Base-by-base conservation (phyloP, 2,113 vertebrate species). In the Condylura cristata region DNA sequence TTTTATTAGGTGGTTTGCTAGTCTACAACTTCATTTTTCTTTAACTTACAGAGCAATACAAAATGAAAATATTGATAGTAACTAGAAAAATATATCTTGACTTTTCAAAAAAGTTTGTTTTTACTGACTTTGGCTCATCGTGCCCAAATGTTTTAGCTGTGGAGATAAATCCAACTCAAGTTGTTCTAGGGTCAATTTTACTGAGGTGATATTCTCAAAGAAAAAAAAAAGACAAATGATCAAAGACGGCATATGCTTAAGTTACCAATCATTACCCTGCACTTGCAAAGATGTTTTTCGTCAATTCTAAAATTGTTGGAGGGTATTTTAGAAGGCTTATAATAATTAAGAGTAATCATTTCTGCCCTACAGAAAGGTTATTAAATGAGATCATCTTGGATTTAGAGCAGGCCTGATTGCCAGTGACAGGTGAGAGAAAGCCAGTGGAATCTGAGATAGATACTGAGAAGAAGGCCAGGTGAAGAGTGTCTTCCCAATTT, bases 31-130 rank as follows among this genome's bases (percentile, higher is more conserved):
- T 44, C 6, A 6, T 32, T 85, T 56, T 39, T 93, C 86, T 80
- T 90, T 95, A 72, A 89, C 91, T 96, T 91, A 95, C 53, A 91
- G 89, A 90, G 58, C 37, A 89, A 71, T 96, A 93, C 22, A 95
- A 96, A 94, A 93, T 95, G 86, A 93, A 95, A 88, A 81, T 53
- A 94, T n/a, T 51, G 48, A 16, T 17, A 51, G 16, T 56, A 91
- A 91, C 71, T 79, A 82, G 75, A 93, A 91, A 90, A 51, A 76
- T 51, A 60, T 89, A 89, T 75, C 56, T 80, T 70, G 39, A 70
- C 60, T 93, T 95, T 86, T 91, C 91, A 91, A 65, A 86, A 90
- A 90, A 24, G 85, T 56, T 82, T 94, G 85, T 71, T 89, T 87
- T 94, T 88, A 88, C 78, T 86, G 81, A 95, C 74, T 84, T 87